phyloP scores from a whole-genome alignment of 2,113 vertebrate genomes.

The Petrocephalus microphthalmus region DNA sequence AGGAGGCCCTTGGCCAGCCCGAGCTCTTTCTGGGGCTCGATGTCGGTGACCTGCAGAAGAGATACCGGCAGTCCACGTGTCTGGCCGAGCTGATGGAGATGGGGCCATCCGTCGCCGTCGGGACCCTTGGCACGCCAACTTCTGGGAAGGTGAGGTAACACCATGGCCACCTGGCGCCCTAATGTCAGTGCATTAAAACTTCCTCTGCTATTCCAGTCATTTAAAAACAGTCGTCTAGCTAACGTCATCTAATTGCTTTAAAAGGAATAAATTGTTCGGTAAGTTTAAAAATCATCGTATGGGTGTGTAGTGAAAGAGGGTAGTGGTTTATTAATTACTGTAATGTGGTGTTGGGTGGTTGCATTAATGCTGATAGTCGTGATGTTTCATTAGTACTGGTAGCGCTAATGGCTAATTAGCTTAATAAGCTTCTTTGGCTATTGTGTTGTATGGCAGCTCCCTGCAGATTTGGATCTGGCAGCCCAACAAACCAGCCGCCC shows the following conservation, averaged over 20 bases:
- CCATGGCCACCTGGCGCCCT: not conserved
- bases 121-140: constrained; percentile 45
- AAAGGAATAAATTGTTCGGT: too few species aligned
- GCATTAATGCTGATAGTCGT: not conserved
- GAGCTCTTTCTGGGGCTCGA: constrained; percentile 79
- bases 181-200: not conserved
- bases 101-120: constrained; percentile 38
- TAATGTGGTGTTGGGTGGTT: not conserved
- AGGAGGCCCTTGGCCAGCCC: constrained; percentile 54
- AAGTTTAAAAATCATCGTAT: not conserved
- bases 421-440: not conserved
- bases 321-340: not conserved
- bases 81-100: constrained; percentile 71
- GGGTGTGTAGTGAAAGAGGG: not conserved
- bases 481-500: constrained; percentile 48
- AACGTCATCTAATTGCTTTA: not conserved
- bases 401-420: not conserved
- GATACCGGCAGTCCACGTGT: constrained; percentile 64
- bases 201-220: not conserved
- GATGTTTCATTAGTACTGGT: not conserved
- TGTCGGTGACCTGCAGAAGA: constrained; percentile 71
- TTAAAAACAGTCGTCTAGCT: not conserved
- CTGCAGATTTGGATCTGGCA: constrained; percentile 66
- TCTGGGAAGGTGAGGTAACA: constrained; percentile 50
- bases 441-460: constrained; percentile 62